Evolutionary conservation across 2,113 vertebrate genomes (phyloP), one percentile per base, ranked within the genome.

Genomic region (Stegastes partitus): DNA sequence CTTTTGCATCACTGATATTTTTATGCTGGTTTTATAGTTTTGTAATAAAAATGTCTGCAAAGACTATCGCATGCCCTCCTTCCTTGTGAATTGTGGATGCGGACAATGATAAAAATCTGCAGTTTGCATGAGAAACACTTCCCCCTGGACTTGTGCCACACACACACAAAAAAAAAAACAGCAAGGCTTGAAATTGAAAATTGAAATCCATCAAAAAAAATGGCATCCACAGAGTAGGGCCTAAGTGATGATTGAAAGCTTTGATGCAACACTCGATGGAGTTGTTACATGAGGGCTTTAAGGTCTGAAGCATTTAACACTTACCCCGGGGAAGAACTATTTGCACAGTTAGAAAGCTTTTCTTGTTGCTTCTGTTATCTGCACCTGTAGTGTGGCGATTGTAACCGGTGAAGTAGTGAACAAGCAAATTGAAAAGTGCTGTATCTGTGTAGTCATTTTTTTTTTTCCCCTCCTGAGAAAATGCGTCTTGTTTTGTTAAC

Each of bases 171-270:
- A n/a, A n/a, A n/a, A n/a, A 59, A 87, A 76, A 90, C 87, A 77
- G 75, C 83, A 83, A 87, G 68, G 84, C 47, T 83, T 88, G 87
- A 90, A 92, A 90, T 87, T 87, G 83, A 79, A 91, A 83, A 84
- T 72, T 77, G 82, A 49, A 86, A 84, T 87, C 84, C 70, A 84
- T 88, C 83, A 88, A 76, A 79, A 76, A 79, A 83, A 83, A 88
- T 64, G 59, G 79, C 70, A 68, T 70, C 66, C 68, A 79, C 49
- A 55, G 69, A 79, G 72, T 62, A 31, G 57, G 70, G 79, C 85
- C 85, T 83, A 81, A 87, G 81, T 78, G 83, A 81, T 77, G 83
- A 82, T 69, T 81, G 85, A 91, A 82, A 83, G 88, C 68, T 72
- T 73, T 79, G 85, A 82, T 81, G 6, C 9, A 10, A 44, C 56